Conservation (phyloP, 2,888 invertebrate species). For the Antheraea assamensis region DNA sequence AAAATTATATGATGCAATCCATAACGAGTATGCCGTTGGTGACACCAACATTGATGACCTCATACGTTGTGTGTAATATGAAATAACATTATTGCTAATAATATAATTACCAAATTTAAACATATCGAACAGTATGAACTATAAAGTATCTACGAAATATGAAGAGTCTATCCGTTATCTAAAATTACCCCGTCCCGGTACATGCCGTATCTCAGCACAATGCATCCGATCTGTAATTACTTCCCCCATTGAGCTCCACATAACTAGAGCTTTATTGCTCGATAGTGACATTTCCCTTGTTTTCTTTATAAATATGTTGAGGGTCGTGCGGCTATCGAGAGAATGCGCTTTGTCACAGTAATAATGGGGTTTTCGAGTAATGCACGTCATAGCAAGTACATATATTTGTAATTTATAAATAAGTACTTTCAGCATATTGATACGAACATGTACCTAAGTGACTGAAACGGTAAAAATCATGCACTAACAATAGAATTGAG, state of each 20-base stretch:
- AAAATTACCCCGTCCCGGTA: slow-evolving; percentile 42
- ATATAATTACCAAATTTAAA: not conserved
- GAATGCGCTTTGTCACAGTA: slow-evolving; percentile 48
- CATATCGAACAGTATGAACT: not conserved
- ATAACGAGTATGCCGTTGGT: not conserved
- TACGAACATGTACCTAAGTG: too few species aligned
- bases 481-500: too few species aligned
- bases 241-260: slow-evolving; percentile 49
- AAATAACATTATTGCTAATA: not conserved
- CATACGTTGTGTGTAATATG: too few species aligned
- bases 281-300: slow-evolving; percentile 28
- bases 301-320: slow-evolving; percentile 14
- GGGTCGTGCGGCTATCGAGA: slow-evolving; percentile 6
- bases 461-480: too few species aligned
- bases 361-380: slow-evolving; percentile 35
- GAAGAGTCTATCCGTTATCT: slow-evolving; percentile 28
- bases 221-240: slow-evolving; percentile 66
- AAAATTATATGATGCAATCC: too few species aligned
- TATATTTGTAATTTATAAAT: not conserved
- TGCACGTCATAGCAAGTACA: not conserved
- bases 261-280: slow-evolving; percentile 58
- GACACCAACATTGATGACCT: not conserved
- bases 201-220: slow-evolving; percentile 52
- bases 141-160: slow-evolving; percentile 23
- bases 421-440: not conserved